Base-by-base conservation (phyloP, 2,113 vertebrate species). In the Agapornis roseicollis region DNA sequence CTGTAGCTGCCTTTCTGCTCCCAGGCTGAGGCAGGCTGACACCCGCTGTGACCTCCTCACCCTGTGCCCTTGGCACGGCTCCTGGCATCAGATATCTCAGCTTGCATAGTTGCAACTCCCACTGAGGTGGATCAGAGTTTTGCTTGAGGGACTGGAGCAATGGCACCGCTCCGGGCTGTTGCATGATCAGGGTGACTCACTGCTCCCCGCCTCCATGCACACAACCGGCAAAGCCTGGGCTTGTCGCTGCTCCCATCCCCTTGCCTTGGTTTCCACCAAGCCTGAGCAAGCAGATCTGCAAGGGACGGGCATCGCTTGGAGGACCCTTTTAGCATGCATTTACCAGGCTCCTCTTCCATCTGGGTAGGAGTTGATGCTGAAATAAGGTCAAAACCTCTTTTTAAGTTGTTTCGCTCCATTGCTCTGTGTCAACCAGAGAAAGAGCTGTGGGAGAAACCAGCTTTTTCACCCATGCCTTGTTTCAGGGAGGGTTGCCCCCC, bases 11-110 rank as follows among this genome's bases (percentile, higher is more conserved):
- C 80, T 81, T 90, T 13, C 41, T 77, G 78, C 69, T 77, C 39
- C 53, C 11, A 19, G 47, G 78, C 90, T 88, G 46, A 64, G 66
- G n/a, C 90, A 92, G 82, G 91, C 69, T 96, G 92, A 95, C 84
- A 88, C 64, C 47, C 7, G 27, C 71, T 19, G 70, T 97, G 92
- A 96, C 94, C 89, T 95, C 72, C 85, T 97, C 86, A 96, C 94
- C 92, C 42, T 0, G 0, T 90, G 93, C 76, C 55, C 80, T 97
- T 92, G 85, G 88, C 95, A 82, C 28, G 2, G 78, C 42, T 91
- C 52, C 80, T 96, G 93, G 79, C 70, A 83, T 93, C 87, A 91
- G 68, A 91, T 92, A 88, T 81, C 60, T 63, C 50, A 52, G 70
- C 47, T 85, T 73, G 84, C 80, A 49, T 65, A 88, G 83, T 33